Evolutionary conservation across 2,113 vertebrate genomes (phyloP), one percentile per base, ranked within the genome.

Genomic region (Sceloporus undulatus): DNA sequence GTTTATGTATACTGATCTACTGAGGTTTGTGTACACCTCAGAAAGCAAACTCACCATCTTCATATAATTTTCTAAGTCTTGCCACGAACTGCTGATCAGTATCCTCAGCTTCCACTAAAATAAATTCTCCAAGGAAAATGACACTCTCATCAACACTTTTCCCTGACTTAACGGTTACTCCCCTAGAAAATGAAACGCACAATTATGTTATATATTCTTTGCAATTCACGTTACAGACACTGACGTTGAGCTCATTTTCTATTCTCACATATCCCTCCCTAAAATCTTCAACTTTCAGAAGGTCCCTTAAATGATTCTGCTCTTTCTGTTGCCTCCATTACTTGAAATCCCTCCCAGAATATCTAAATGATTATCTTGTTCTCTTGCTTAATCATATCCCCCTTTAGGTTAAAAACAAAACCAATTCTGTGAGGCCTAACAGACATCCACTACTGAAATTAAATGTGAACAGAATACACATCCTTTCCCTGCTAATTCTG

Each of bases 21-120:
- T 27, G 34, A 78, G 3, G 48, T 48, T 48, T 48, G 48, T 48
- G 48, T 48, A 48, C 48, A 5, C 48, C 48, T 48, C 48, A 48
- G 48, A 48, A 48, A 48, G 48, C 7, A 34, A n/a, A 68, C 96
- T 98, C 95, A 99, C 98, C 98, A 34, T 98, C 97, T 91, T 97
- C 96, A 65, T 97, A 98, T 27, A 99, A 96, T 90, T 97, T 91
- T 80, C 97, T 5, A 42, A 99, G 95, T 71, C 96, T 97, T 87
- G 98, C 99, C 74, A 99, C 97, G 29, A 97, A 98, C 0, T 98
- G 98, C 40, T 95, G 95, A 82, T 98, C 96, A 4, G 98, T 97
- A 25, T 98, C 94, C 0, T 97, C 91, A 0, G 97, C 97, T 93
- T 98, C 97, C 27, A 99, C 97, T 86, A 99, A 94, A 89, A 99